Evolutionary conservation across 2,797 vertebrate genomes (phyloP).

Genomic region (Acanthiza pusilla): DNA sequence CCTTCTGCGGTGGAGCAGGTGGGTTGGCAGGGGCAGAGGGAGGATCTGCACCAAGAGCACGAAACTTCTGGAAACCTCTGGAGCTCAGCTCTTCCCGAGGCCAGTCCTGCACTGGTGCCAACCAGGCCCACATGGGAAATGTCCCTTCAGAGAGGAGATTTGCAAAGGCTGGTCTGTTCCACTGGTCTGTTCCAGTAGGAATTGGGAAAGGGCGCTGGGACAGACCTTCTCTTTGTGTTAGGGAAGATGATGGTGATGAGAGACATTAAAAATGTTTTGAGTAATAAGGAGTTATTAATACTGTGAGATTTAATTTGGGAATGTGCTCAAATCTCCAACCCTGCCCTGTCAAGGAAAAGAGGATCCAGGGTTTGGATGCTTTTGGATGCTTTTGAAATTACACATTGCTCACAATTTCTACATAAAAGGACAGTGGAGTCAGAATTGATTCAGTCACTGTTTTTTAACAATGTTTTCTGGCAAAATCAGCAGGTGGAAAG

Average conservation of each 20-base stretch:
- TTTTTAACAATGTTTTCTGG: neutral
- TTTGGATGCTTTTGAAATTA: neutral
- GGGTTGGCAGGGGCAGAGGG: neutral
- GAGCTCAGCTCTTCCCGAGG: neutral
- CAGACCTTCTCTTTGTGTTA: neutral
- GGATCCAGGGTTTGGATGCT: neutral
- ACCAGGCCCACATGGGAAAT: neutral
- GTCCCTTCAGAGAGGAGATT: neutral
- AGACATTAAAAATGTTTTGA: neutral
- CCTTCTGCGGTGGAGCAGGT: neutral
- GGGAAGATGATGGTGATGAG: neutral
- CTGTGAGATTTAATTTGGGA: neutral
- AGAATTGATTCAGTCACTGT: fast-evolving
- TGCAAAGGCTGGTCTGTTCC: neutral
- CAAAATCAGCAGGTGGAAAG: neutral
- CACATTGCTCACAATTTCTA: neutral
- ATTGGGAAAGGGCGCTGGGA: neutral
- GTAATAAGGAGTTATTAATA: neutral
- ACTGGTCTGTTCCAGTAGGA: neutral
- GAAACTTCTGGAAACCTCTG: neutral
- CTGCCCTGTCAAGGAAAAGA: neutral
- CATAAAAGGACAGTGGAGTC: neutral
- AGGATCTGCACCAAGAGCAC: neutral
- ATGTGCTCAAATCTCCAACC: neutral
- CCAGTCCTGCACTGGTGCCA: neutral